These are phyloP conservation scores for Acromyrmex charruanus DNA, from an alignment of 1,140 invertebrate genomes.

Conservation along the genomic window DNA sequence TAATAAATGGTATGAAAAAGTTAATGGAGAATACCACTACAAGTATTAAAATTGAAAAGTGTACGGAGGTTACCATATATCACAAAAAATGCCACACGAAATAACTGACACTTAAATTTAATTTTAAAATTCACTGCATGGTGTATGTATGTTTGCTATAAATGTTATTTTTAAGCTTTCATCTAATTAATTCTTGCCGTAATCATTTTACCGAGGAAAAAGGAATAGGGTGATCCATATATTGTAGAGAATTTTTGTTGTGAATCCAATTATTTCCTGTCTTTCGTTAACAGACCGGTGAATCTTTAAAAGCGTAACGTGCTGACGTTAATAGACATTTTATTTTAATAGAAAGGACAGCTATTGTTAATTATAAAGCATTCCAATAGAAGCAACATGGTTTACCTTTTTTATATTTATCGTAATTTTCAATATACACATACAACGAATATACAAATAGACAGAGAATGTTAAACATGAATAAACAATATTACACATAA, in stretches of 20 bases:
- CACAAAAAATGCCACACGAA: neutral
- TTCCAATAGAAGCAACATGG: neutral
- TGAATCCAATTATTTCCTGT: neutral
- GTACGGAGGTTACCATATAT: neutral
- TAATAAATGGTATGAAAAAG: neutral
- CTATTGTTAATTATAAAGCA: constrained; percentile 26
- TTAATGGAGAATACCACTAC: neutral
- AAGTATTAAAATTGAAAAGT: neutral
- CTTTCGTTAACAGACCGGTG: neutral
- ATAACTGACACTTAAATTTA: neutral
- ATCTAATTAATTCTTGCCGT: neutral
- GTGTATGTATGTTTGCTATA: too few relatives aligned
- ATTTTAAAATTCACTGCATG: neutral
- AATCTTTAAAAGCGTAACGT: constrained; percentile 17
- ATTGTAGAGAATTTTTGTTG: neutral
- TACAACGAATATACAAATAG: neutral
- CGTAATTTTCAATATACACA: neutral
- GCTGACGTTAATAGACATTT: constrained; percentile 7
- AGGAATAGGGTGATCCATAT: neutral
- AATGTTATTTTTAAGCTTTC: neutral
- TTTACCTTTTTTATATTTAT: neutral
- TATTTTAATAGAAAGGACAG: neutral
- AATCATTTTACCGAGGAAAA: neutral
- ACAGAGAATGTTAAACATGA: neutral
- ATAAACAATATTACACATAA: neutral